Evolutionary conservation across 2,888 invertebrate genomes (phyloP), one percentile per base, ranked within the genome.

Genomic region (Rosalia funebris): DNA sequence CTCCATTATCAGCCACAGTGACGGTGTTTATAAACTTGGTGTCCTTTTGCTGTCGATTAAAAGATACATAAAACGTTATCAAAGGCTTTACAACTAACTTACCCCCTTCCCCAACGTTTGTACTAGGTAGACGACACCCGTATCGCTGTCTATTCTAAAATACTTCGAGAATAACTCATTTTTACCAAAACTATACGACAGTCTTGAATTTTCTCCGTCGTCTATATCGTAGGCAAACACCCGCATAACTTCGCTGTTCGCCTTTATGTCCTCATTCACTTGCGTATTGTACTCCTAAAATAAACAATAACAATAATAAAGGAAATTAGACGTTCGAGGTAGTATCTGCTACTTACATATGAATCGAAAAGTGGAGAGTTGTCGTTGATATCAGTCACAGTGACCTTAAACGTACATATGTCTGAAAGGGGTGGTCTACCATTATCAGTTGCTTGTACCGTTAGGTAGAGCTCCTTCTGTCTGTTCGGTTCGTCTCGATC

Each of bases 181-280:
- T 16, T 83, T 79, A 67, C 83, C 83, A 68, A 87, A 80, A 65
- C 83, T 85, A 79, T 95, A 96, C 64, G 87, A 86, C 9, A 96
- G 88, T 71, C 90, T 88, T 59, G 95, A 94, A 83, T 98, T 98
- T 77, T 91, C 89, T 10, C 95, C 94, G 76, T 95, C 92, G 77
- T 97, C 96, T 69, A 93, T 90, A 80, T 95, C 96, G 20, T 94
- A 95, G 11, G 96, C 95, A 60, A 95, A 94, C 78, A 96, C 92
- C 78, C 92, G 86, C 91, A 94, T 92, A 63, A 95, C 92, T 77
- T 91, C 91, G 55, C 87, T 83, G 11, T 86, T 88, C 61, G 87
- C 85, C 60, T 85, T 84, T 71, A 90, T 84, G 82, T 95, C 94
- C 84, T 91, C 91, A 54, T 93, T 91, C 70, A 95, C 91, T 63